Evolutionary conservation across 2,797 vertebrate genomes (phyloP), one percentile per base, ranked within the genome.

Genomic region (Oophaga sylvatica): DNA sequence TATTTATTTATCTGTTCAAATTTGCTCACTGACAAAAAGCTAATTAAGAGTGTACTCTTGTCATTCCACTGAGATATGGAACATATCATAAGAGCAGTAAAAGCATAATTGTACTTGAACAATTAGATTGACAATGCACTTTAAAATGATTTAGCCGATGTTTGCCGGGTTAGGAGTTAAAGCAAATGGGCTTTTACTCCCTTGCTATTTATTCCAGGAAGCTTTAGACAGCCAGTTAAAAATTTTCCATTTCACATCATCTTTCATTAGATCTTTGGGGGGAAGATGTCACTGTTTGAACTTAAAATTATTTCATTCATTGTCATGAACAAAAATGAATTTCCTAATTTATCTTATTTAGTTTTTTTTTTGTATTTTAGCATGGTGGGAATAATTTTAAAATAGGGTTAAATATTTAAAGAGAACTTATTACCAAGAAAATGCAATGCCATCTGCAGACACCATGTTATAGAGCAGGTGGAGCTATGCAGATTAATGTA

Each of bases 1-100:
- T 84, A 88, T 88, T 88, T 88, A 88, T 88, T 88, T 88, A 84
- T 88, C 81, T 88, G 75, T 88, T 88, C 70, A 84, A 70, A 83
- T 87, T 78, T 87, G 86, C 71, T 87, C 86, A 83, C 81, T 78
- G 62, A 83, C 80, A 87, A 83, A 87, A 87, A 82, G 73, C 73
- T 62, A 87, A 87, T 87, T 78, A 83, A 68, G 81, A 83, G 62
- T 60, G 71, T 77, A 77, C 73, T 35, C 62, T 71, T 87, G 86
- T 83, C 81, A 84, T 84, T 88, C 87, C 76, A 53, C 29, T 5
- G 76, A 88, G 81, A 88, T 78, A 84, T 88, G 81, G 83, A 83
- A 88, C 81, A 88, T 88, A 79, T 84, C 80, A 84, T 29, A 71
- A 59, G 75, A 79, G 77, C 87, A 88, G 83, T 83, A 83, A 75